phyloP scores from a whole-genome alignment of 2,797 vertebrate species.

The Sebastes matsubarae region DNA sequence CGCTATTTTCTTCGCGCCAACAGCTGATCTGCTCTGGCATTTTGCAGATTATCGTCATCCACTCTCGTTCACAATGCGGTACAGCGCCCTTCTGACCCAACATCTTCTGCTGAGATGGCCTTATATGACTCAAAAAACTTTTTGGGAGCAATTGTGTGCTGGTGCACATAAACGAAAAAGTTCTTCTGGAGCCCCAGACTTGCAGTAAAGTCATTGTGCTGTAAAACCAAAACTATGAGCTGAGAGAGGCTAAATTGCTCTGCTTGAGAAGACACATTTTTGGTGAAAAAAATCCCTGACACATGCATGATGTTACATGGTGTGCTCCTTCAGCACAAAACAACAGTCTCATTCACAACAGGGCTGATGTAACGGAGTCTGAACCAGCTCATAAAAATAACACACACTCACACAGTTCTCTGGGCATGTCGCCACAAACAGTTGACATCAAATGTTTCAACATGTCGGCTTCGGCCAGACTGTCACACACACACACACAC shows the following conservation, averaged over 20 bases:
- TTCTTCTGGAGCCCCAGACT: not conserved
- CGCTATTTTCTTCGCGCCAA: too few relatives aligned
- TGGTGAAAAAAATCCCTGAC: not conserved
- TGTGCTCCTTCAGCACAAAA: too few relatives aligned
- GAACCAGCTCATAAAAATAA: constrained; percentile 2
- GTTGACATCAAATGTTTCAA: constrained; percentile 24
- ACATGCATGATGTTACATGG: not conserved
- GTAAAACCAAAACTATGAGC: not conserved
- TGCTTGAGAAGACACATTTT: not conserved
- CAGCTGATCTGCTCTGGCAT: too few relatives aligned
- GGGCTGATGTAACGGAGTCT: not conserved
- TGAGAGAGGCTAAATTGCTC: not conserved
- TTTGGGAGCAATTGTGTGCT: not conserved
- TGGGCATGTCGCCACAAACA: constrained; percentile 27
- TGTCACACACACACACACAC: not conserved
- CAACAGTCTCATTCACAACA: not conserved
- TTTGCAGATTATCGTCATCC: too few relatives aligned
- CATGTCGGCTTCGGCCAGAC: not conserved
- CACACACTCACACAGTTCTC: not conserved
- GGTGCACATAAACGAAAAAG: not conserved
- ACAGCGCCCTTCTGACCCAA: not conserved
- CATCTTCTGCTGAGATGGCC: not conserved
- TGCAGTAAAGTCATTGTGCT: not conserved
- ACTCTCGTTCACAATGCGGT: too few relatives aligned
- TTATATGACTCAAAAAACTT: not conserved